Percentiles rank a stretch among this genome's conserved stretches.
Conservation (phyloP, 2,797 vertebrate species). For the Girardinus metallicus region DNA sequence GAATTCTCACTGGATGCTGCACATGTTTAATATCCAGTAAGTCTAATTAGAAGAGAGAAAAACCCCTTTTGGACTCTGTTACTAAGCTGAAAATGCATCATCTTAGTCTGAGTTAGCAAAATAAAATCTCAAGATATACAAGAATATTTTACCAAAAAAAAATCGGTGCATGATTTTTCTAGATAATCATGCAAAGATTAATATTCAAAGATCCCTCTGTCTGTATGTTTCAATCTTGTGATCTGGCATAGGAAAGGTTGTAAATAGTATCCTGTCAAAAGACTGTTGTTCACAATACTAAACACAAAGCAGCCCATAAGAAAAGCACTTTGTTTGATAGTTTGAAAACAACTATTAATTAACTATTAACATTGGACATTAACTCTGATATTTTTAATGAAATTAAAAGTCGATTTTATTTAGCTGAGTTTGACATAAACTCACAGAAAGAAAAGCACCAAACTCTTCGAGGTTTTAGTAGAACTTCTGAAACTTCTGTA, state of each 20-base stretch:
- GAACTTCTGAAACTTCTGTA: conserved; percentile 36
- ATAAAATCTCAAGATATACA: background rate
- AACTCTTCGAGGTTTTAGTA: conserved; percentile 3
- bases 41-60: background rate
- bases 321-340: background rate
- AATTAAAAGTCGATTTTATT: background rate
- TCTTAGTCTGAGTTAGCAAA: background rate
- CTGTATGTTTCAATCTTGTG: background rate
- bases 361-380: background rate
- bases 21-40: background rate
- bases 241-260: background rate
- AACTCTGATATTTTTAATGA: background rate
- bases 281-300: background rate
- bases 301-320: background rate
- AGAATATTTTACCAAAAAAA: background rate
- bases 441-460: background rate
- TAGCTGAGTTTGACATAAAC: background rate
- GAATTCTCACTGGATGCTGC: background rate
- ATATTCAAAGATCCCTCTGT: background rate
- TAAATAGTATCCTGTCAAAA: background rate
- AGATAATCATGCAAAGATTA: background rate
- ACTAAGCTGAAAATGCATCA: background rate
- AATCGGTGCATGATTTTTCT: background rate
- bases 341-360: background rate
- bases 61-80: background rate